Evolutionary conservation across 2,113 vertebrate species (phyloP).

Genomic region (Embiotoca jacksoni): DNA sequence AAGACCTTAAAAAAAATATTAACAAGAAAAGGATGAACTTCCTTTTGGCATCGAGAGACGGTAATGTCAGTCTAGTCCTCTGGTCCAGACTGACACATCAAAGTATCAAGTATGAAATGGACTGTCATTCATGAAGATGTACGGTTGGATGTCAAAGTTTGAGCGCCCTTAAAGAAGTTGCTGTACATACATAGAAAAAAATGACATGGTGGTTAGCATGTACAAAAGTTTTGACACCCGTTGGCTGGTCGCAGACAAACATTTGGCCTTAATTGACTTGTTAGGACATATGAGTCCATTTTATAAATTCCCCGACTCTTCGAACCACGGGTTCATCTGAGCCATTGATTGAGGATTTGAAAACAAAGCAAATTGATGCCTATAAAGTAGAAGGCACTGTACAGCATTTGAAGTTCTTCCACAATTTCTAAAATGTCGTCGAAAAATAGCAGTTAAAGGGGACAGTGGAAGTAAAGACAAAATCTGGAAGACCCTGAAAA

Average conservation of each 20-base stretch:
- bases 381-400: not conserved
- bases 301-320: not conserved
- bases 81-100: not conserved
- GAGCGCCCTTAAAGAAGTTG: too few species aligned
- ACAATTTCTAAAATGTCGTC: conserved; percentile 6
- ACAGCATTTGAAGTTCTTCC: conserved; percentile 18
- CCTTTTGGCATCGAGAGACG: not conserved
- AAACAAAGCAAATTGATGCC: not conserved
- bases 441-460: not conserved
- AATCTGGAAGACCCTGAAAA: not conserved
- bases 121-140: too few species aligned
- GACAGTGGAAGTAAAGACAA: not conserved
- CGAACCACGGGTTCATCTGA: not conserved
- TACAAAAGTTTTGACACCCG: too few species aligned
- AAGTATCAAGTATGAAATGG: too few species aligned
- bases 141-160: too few species aligned
- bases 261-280: too few species aligned
- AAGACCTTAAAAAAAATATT: not conserved
- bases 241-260: too few species aligned
- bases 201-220: too few species aligned
- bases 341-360: not conserved
- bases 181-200: too few species aligned
- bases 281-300: not conserved
- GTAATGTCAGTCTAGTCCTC: not conserved
- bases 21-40: not conserved